Evolutionary conservation across 2,797 vertebrate genomes (phyloP), one percentile per base, ranked within the genome.

Genomic region (Cryptoblepharus egeriae): DNA sequence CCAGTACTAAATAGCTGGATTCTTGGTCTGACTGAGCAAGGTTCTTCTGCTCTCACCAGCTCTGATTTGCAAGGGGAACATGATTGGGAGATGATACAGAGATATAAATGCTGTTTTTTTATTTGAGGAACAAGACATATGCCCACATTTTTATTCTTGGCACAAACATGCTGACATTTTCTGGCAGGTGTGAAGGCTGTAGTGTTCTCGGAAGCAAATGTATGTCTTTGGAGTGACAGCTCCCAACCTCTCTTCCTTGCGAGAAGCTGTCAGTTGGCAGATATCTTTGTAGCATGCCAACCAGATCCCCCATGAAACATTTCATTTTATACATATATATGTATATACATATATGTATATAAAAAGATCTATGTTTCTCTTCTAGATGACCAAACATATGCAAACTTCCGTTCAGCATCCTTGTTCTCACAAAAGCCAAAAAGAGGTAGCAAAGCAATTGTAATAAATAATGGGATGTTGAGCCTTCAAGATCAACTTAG

Each of bases 121-220:
- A 90, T 92, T 91, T 88, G 91, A 88, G 88, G 88, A 92, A 74
- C 63, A 20, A 37, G 83, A 93, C 37, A 12, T 89, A 71, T 89
- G 91, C 86, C 90, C 90, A 91, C 88, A 90, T 88, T 91, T 91
- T 92, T 89, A 87, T 93, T 90, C 90, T 88, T 87, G 90, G 89
- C 93, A 93, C 86, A 93, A 92, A 91, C 83, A 90, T 77, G 83
- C 93, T 92, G 90, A 92, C 89, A 90, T 94, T 94, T 92, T 91
- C 91, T 93, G 93, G 92, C 90, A 93, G 91, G 93, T 92, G 89
- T 81, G 88, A 92, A 90, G 80, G 72, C 39, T 88, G 82, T 49
- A 92, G 82, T 75, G 42, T 85, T 91, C 70, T 39, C 80, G 16
- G 52, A 88, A 64, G 57, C 52, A 87, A 85, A 82, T 65, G 63